A percentile compares a stretch with the other conserved stretches of the same genome.
Conservation (phyloP, 2,888 invertebrate genomes). For the Zeuzera pyrina region DNA sequence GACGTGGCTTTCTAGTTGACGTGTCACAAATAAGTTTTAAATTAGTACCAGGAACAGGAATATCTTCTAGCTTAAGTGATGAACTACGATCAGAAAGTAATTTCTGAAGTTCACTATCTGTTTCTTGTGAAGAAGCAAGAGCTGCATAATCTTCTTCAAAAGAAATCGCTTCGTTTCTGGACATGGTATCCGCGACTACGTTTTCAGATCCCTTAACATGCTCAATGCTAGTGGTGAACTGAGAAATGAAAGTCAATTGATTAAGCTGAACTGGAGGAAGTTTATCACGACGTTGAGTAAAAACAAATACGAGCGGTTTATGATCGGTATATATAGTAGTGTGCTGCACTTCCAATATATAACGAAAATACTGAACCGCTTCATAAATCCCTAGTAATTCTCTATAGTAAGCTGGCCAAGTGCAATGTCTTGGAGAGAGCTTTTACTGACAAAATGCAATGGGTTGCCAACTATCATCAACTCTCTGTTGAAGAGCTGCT, state of each 20-base stretch:
- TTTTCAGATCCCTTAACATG: conserved; percentile 17
- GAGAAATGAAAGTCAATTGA: conserved; percentile 13
- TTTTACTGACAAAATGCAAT: conserved; percentile 1
- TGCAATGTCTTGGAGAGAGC: not conserved
- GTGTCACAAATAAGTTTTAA: not conserved
- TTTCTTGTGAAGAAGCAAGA: conserved; percentile 6
- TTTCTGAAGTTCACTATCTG: conserved; percentile 4
- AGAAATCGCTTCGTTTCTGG: conserved; percentile 14
- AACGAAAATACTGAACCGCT: conserved; percentile 2
- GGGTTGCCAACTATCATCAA: conserved; percentile 1
- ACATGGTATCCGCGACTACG: conserved; percentile 20
- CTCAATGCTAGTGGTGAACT: conserved; percentile 8
- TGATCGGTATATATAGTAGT: conserved; percentile 15
- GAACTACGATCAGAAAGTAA: conserved; percentile 3
- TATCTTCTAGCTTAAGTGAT: conserved; percentile 9
- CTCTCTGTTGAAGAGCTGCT: not conserved
- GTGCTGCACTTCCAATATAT: conserved; percentile 11
- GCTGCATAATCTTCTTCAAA: conserved; percentile 3
- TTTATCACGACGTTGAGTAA: conserved; percentile 11
- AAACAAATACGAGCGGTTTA: conserved; percentile 16
- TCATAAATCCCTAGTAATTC: conserved; percentile 3
- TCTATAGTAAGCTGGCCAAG: conserved; percentile 3
- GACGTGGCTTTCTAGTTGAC: conserved; percentile 1
- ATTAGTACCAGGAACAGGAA: conserved; percentile 12
- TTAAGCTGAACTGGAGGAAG: conserved; percentile 15